phyloP scores from a whole-genome alignment of 1,140 invertebrate species.

The Drosophila insularis region DNA sequence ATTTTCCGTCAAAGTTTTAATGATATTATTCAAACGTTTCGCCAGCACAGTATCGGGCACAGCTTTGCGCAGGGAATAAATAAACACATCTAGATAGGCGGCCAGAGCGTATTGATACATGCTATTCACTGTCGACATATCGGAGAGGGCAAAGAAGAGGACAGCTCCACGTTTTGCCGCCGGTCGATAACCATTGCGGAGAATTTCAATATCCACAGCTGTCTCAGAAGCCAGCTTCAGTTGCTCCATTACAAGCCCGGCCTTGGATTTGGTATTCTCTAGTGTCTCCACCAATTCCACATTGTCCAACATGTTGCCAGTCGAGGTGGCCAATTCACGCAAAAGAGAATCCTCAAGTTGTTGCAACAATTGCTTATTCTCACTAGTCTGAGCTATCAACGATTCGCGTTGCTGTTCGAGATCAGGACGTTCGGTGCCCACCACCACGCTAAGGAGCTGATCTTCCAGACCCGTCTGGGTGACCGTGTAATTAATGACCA shows the following conservation, averaged over 20 bases:
- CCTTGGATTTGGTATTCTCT: conserved; percentile 94
- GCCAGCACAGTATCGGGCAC: conserved; percentile 88
- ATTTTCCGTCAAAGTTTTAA: conserved; percentile 91
- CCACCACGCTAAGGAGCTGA: conserved; percentile 93
- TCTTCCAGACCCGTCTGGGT: conserved; percentile 92
- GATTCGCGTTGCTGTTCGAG: conserved; percentile 93
- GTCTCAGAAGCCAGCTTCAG: conserved; percentile 88
- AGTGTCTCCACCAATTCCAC: conserved; percentile 91
- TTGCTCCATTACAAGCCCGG: conserved; percentile 89
- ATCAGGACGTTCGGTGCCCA: conserved; percentile 91
- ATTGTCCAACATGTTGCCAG: conserved; percentile 96
- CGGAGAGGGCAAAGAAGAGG: conserved; percentile 93
- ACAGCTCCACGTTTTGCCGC: conserved; percentile 93
- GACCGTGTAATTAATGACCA: conserved; percentile 96
- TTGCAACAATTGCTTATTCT: conserved; percentile 91
- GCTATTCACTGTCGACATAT: conserved; percentile 91
- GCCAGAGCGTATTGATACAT: conserved; percentile 96
- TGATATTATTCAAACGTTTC: conserved; percentile 91
- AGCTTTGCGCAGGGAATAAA: conserved; percentile 90
- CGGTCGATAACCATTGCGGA: conserved; percentile 91
- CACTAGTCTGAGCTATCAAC: conserved; percentile 92
- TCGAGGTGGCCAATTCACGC: conserved; percentile 90
- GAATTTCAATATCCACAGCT: conserved; percentile 88
- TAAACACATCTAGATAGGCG: conserved; percentile 91
- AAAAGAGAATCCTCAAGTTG: conserved; percentile 92